Percentiles rank a stretch among this genome's conserved stretches.
These are phyloP conservation scores for Chaenodraco wilsoni DNA, from an alignment of 2,797 vertebrate genomes.

Conservation along the genomic window DNA sequence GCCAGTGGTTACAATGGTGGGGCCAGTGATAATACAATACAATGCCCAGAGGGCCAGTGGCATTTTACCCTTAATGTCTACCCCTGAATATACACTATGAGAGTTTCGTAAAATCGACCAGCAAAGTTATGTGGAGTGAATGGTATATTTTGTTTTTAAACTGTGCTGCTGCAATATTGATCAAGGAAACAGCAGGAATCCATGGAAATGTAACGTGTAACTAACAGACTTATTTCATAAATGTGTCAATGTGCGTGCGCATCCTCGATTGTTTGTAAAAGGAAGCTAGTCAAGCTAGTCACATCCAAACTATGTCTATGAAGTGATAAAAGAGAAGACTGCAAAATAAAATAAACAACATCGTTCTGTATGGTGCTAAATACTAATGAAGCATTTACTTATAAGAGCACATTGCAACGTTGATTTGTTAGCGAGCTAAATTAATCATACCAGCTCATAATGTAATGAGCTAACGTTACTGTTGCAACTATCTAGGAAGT, in stretches of 20 bases:
- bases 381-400: neutral
- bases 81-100: too few relatives aligned
- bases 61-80: too few relatives aligned
- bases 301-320: neutral
- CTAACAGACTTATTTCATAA: neutral
- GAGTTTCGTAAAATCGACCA: too few relatives aligned
- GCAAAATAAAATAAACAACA: neutral
- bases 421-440: neutral
- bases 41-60: too few relatives aligned
- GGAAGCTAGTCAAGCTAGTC: neutral
- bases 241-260: neutral
- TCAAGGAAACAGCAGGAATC: neutral
- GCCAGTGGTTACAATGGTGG: too few relatives aligned
- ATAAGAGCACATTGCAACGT: rapidly evolving
- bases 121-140: too few relatives aligned
- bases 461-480: neutral
- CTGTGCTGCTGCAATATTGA: neutral
- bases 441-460: neutral
- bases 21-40: too few relatives aligned
- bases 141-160: neutral
- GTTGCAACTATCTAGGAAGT: neutral
- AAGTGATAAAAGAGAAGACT: neutral
- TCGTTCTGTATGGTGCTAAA: neutral
- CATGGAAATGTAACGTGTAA: neutral
- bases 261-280: constrained; percentile 30